Percentiles rank a stretch among this genome's conserved stretches.
phyloP scores from a whole-genome alignment of 2,113 vertebrate species.

The Acrocephalus arundinaceus region DNA sequence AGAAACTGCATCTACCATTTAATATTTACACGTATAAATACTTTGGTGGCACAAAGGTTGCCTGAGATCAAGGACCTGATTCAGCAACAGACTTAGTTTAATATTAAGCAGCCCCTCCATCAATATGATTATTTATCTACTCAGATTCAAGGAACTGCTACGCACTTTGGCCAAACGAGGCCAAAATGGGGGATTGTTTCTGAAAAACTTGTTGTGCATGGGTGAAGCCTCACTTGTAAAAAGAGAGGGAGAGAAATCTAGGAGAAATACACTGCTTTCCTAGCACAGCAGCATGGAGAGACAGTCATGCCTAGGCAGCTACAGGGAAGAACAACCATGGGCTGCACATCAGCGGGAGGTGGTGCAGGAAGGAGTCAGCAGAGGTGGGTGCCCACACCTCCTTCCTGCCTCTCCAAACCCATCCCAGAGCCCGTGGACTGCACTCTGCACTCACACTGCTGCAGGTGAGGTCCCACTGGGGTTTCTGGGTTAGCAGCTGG shows the following conservation, averaged over 20 bases:
- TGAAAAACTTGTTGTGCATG: not conserved
- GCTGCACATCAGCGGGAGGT: accelerated
- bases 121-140: not conserved
- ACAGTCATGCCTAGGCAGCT: not conserved
- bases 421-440: not conserved
- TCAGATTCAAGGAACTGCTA: not conserved
- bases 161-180: not conserved
- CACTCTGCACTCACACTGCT: not conserved
- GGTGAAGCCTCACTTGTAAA: not conserved
- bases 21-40: not conserved
- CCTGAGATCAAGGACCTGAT: not conserved
- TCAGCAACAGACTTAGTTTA: not conserved
- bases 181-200: not conserved
- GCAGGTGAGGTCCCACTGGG: accelerated
- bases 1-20: not conserved
- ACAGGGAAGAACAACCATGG: not conserved
- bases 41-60: not conserved
- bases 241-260: not conserved
- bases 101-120: constrained; percentile 19
- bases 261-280: not conserved
- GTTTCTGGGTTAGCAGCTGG: not conserved
- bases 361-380: not conserved
- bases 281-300: not conserved
- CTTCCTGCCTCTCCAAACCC: not conserved
- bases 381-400: too few species aligned